Base-by-base conservation (phyloP, 2,113 vertebrate genomes). In the Brevimyrus niger region DNA sequence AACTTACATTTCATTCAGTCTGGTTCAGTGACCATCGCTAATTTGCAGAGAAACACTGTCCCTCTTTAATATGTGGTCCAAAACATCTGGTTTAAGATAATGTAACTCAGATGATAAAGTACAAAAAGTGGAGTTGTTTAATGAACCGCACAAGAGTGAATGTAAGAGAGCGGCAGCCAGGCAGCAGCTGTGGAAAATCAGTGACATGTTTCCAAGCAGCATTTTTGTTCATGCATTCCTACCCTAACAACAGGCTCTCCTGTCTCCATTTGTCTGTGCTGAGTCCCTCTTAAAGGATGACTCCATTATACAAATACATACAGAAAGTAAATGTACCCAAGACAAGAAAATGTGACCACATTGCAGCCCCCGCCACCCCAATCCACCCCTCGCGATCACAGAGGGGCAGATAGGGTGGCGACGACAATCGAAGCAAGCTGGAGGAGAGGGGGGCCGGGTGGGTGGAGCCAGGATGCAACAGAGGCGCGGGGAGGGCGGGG, bases 401-500 rank as follows among this genome's bases (percentile, higher is more conserved):
- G 23, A 44, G 46, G 31, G 55, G 19, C 53, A 65, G 87, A 15
- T 21, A 55, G 51, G 4, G 27, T 42, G 86, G 47, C 42, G 1
- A 19, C 35, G n/a, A 9, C 10, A 1, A 47, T 87, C 38, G 86
- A 15, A 61, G 88, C 61, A 69, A 80, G 23, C 46, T 84, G 46
- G 13, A 91, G 69, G 13, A 90, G 35, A 4, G 55, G 83, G 38
- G 91, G 69, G 35, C 35, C 10, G 38, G 50, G 87, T n/a, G 90
- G 87, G 27, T 42, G 35, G 21, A 87, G 88, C 47, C 58, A 19
- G 17, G 58, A 86, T 0, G 87, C 91, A 3, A 21, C 11, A 21
- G 91, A 92, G 89, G 87, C 86, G 17, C 90, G 91, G 21, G 92
- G 91, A 11, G 92, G 92, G 0, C 91, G 91, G 1, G 93, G 93